These are phyloP conservation scores for Halichondria panicea DNA, from an alignment of 37 sponge, comb jelly and placozoan genomes.

Conservation along the genomic window DNA sequence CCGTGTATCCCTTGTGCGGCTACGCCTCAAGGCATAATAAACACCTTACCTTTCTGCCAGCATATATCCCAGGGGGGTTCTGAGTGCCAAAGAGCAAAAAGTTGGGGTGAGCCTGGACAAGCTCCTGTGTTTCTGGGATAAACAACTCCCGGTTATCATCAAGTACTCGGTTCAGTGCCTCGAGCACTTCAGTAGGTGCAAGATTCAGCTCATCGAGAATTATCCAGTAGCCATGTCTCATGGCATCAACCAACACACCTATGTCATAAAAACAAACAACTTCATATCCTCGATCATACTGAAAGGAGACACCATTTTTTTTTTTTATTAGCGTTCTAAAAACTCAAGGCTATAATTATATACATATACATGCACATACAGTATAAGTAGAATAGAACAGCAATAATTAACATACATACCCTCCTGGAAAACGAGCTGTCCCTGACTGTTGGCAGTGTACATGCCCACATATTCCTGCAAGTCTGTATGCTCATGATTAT, in stretches of 20 bases:
- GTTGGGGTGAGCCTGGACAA: constrained; percentile 88
- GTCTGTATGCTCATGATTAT: constrained; percentile 99
- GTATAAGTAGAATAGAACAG: background rate
- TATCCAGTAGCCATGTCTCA: constrained; percentile 96
- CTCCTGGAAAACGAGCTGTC: constrained; percentile 93
- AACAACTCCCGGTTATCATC: constrained; percentile 98
- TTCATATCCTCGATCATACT: background rate
- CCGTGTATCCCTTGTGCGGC: no score
- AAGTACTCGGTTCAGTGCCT: constrained; percentile 96
- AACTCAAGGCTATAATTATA: background rate
- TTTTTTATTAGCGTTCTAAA: background rate
- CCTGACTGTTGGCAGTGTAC: constrained; percentile 75
- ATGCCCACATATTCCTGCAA: constrained; percentile 98
- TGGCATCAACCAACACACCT: constrained; percentile 95
- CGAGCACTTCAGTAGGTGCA: constrained; percentile 98
- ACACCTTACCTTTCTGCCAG: constrained; percentile 81
- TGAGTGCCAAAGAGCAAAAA: constrained; percentile 98
- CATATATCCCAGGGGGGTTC: constrained; percentile 95
- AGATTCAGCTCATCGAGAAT: constrained; percentile 98
- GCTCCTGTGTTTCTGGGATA: constrained; percentile 89
- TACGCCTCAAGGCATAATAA: background rate
- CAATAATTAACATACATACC: constrained; percentile 39
- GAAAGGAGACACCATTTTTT: background rate
- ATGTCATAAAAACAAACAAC: background rate
- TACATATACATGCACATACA: no score